A percentile compares a stretch with the other conserved stretches of the same genome.
Conservation (phyloP, 1,140 invertebrate species). For the Tetramorium alpestre region DNA sequence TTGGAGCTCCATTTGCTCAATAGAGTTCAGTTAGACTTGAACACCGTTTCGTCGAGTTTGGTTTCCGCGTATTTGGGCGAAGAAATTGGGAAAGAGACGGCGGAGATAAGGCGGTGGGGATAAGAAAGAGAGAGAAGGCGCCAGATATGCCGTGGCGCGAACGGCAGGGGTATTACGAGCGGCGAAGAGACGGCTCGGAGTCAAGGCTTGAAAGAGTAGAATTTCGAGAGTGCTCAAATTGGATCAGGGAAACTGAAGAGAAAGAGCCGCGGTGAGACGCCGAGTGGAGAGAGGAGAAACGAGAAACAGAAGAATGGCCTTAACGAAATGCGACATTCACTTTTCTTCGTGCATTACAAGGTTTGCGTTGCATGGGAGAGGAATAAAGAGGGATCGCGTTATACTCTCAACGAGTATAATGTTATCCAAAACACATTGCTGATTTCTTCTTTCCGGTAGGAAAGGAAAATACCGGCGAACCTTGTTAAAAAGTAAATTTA, state of each 20-base stretch:
- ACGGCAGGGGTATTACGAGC: constrained; percentile 13
- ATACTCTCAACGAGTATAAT: constrained; percentile 10
- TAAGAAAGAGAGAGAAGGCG: not conserved
- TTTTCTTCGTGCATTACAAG: constrained; percentile 75
- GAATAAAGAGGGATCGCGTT: constrained; percentile 34
- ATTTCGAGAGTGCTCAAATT: constrained; percentile 74
- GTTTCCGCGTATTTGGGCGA: constrained; percentile 48
- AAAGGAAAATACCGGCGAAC: not conserved
- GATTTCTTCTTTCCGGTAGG: not conserved
- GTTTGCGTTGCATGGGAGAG: constrained; percentile 50
- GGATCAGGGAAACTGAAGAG: constrained; percentile 72
- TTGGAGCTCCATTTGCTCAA: constrained; percentile 1
- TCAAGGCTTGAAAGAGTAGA: constrained; percentile 62
- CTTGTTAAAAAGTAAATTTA: not conserved
- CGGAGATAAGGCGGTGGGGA: not conserved
- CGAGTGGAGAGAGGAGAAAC: constrained; percentile 26
- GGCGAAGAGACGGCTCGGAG: constrained; percentile 33
- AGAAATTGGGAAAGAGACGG: constrained; percentile 40
- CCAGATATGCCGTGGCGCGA: not conserved
- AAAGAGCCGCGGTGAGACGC: constrained; percentile 52
- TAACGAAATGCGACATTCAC: constrained; percentile 82
- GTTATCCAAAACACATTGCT: constrained; percentile 37
- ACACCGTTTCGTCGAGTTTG: constrained; percentile 30
- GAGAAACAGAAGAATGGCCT: constrained; percentile 59
- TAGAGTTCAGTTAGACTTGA: constrained; percentile 26